Base-by-base conservation (phyloP, 2,797 vertebrate species). In the Picus viridis region DNA sequence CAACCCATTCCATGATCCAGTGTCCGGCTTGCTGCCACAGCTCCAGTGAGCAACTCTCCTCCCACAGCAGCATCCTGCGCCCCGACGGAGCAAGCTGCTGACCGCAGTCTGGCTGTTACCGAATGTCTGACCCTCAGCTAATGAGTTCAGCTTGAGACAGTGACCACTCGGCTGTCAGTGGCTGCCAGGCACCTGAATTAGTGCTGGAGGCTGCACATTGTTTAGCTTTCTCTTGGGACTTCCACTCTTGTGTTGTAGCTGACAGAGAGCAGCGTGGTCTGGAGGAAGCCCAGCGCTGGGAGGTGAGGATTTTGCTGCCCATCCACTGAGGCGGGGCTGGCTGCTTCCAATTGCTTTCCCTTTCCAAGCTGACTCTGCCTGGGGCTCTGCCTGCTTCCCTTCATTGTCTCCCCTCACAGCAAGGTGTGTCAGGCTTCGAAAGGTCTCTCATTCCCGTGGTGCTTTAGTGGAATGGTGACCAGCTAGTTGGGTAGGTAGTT, bases 151-250 rank as follows among this genome's bases (percentile, higher is more conserved):
- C 56, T 93, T 85, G 86, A 88, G 90, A 95, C 86, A 92, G 88
- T 77, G 88, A 93, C 82, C 53, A 73, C 71, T 92, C 72, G 59
- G 81, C 79, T 92, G 94, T 89, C 94, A 92, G 87, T 91, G 95
- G 93, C 91, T 97, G 96, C 88, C 84, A 96, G 92, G 78, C 90
- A 96, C 88, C 90, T 80, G 54, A 43, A 61, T 26, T 71, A 89
- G 51, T 77, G 77, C 93, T 94, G 80, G 90, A 76, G 91, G 92
- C 88, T 94, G 79, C 83, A 80, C 58, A 26, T 45, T 93, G 91
- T 96, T 97, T 94, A 73, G 64, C 84, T 96, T 89, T 85, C 89
- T 86, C 84, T 89, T 75, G 89, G 83, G 90, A 96, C 78, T 96
- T 94, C 76, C 92, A 93, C 83, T 95, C 82, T 86, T 96, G 71